These are phyloP conservation scores for Leptinotarsa undecemlineata DNA, from an alignment of 1,140 invertebrate genomes.

Conservation along the genomic window DNA sequence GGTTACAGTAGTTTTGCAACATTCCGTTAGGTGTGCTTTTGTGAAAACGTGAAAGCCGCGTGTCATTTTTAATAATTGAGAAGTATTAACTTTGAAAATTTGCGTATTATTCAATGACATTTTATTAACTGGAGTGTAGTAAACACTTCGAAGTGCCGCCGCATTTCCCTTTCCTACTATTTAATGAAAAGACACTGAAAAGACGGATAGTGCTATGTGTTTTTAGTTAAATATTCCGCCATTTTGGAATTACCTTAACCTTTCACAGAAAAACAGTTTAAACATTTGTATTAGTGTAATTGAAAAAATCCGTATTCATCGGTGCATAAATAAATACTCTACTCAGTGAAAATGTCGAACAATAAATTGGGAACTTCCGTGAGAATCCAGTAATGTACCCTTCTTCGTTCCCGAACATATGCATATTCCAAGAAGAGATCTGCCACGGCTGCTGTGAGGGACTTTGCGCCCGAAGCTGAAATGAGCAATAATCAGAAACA, in stretches of 20 bases:
- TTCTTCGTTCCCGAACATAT: constrained; percentile 48
- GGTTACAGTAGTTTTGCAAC: constrained; percentile 32
- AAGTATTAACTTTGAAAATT: constrained; percentile 44
- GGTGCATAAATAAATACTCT: constrained; percentile 31
- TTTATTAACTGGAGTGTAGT: constrained; percentile 37
- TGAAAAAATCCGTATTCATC: constrained; percentile 35
- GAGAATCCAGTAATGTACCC: constrained; percentile 45
- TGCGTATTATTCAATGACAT: constrained; percentile 44
- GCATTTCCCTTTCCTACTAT: constrained; percentile 15
- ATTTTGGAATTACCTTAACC: constrained; percentile 56
- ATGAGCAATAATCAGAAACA: constrained; percentile 55
- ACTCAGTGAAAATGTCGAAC: constrained; percentile 33
- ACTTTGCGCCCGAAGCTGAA: constrained; percentile 45
- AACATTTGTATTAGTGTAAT: constrained; percentile 33
- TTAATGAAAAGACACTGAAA: constrained; percentile 15
- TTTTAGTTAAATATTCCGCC: constrained; percentile 55
- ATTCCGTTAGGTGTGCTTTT: constrained; percentile 48
- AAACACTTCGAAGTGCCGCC: constrained; percentile 18
- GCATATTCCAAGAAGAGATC: constrained; percentile 46
- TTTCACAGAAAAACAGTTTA: constrained; percentile 50
- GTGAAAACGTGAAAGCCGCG: constrained; percentile 56
- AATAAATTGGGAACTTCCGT: constrained; percentile 32
- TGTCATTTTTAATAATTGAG: constrained; percentile 54
- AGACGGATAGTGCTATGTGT: constrained; percentile 45
- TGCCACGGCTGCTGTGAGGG: constrained; percentile 51